Conservation (phyloP, 2,797 vertebrate genomes). For the Decapterus maruadsi region DNA sequence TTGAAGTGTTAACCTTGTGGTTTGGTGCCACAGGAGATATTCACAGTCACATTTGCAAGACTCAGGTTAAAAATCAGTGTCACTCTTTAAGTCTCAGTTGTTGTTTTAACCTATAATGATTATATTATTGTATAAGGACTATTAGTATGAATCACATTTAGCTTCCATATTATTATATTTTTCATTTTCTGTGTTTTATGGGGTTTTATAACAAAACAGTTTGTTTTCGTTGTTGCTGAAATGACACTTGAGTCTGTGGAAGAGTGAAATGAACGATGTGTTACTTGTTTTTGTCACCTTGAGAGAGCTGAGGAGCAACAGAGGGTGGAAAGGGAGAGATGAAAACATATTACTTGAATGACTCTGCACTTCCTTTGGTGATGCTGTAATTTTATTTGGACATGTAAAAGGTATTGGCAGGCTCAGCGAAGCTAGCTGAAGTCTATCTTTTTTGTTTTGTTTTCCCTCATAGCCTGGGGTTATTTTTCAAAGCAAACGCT, state of each 20-base stretch:
- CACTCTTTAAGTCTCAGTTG: conserved; percentile 3
- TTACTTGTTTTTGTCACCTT: neutral
- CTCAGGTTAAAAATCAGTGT: conserved; percentile 1
- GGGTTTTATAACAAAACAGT: too few species aligned
- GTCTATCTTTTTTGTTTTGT: neutral
- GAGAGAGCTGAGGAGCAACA: neutral
- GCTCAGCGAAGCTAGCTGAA: conserved; percentile 24
- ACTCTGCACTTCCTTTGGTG: conserved; percentile 16
- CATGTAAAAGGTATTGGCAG: conserved; percentile 25
- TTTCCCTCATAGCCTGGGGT: neutral
- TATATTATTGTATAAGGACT: too few species aligned
- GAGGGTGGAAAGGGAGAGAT: neutral
- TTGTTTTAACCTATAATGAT: neutral
- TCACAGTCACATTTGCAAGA: neutral
- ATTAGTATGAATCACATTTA: neutral
- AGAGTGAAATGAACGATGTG: neutral
- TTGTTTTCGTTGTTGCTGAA: too few species aligned
- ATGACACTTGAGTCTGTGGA: neutral
- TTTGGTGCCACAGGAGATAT: neutral
- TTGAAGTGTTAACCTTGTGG: neutral
- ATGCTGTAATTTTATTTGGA: conserved; percentile 31
- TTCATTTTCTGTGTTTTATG: neutral
- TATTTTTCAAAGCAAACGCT: conserved; percentile 18
- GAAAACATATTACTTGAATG: neutral
- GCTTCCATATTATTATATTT: neutral